phyloP scores from a whole-genome alignment of 2,888 invertebrate species.

The Pandemis cinnamomeana region DNA sequence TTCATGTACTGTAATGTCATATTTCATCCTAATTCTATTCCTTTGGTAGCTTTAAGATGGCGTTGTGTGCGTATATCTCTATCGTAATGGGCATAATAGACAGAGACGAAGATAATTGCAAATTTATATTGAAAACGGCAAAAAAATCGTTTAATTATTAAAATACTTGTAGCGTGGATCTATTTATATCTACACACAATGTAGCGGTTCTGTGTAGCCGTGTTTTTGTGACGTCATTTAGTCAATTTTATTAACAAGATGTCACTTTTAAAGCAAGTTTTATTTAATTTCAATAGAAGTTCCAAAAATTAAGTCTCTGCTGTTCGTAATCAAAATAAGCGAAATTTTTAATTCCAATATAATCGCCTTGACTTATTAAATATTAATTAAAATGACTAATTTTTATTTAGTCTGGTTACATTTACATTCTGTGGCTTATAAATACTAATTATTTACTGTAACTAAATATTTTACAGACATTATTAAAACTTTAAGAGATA shows the following conservation, averaged over 20 bases:
- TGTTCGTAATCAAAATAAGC: neutral
- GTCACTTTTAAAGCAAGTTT: neutral
- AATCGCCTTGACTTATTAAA: no score
- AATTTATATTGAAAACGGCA: neutral
- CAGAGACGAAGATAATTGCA: neutral
- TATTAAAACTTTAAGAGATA: conserved; percentile 29
- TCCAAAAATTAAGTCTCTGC: neutral
- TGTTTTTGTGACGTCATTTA: neutral
- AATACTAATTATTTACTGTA: neutral
- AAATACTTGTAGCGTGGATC: neutral
- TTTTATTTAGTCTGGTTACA: neutral
- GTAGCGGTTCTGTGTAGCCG: neutral
- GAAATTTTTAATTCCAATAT: no score
- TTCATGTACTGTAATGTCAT: conserved; percentile 47
- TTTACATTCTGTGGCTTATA: neutral
- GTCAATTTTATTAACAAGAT: conserved; percentile 4
- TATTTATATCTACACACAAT: neutral
- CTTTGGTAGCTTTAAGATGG: conserved; percentile 30
- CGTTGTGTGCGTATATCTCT: conserved; percentile 14
- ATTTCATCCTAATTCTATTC: conserved; percentile 12
- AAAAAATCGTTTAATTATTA: neutral
- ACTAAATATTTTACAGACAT: conserved; percentile 18
- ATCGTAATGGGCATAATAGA: conserved; percentile 16
- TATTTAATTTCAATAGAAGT: neutral
- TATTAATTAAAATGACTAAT: neutral